A percentile compares a stretch with the other conserved stretches of the same genome.
These are phyloP conservation scores for Jacana jacana DNA, from an alignment of 2,113 vertebrate species.

Conservation along the genomic window DNA sequence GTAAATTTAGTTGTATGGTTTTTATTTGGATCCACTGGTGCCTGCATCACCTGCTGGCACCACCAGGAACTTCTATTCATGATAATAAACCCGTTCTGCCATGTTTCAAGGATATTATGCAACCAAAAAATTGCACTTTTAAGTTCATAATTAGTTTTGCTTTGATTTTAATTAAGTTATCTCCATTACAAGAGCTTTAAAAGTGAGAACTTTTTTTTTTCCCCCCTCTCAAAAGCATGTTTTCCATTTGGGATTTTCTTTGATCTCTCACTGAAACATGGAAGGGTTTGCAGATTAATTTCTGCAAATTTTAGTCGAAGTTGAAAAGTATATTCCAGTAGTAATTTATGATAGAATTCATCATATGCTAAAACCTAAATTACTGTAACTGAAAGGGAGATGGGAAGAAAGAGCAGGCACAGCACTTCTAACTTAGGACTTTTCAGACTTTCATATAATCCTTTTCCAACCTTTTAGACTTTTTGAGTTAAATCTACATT, in stretches of 20 bases:
- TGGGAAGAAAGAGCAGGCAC: neutral
- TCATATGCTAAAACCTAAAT: conserved; percentile 13
- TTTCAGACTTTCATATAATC: neutral
- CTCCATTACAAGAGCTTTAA: conserved; percentile 26
- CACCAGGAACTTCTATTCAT: neutral
- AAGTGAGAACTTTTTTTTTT: neutral
- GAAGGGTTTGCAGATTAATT: conserved; percentile 34
- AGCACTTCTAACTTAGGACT: neutral
- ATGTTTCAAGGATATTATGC: neutral
- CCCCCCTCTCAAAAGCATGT: neutral
- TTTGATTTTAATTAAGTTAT: conserved; percentile 60
- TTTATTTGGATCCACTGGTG: neutral
- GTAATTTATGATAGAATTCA: conserved; percentile 33
- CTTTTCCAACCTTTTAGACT: neutral
- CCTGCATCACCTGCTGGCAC: neutral
- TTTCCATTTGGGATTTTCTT: conserved; percentile 62
- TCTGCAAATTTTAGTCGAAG: conserved; percentile 24
- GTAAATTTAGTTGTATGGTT: neutral
- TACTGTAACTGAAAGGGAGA: conserved; percentile 17
- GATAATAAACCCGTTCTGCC: neutral
- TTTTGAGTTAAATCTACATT: neutral
- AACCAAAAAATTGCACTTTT: neutral
- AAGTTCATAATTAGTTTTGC: conserved; percentile 51
- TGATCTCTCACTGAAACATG: conserved; percentile 43
- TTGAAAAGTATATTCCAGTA: neutral